These are phyloP conservation scores for Darevskia nairensis DNA, from an alignment of 2,797 vertebrate genomes.

Conservation along the genomic window DNA sequence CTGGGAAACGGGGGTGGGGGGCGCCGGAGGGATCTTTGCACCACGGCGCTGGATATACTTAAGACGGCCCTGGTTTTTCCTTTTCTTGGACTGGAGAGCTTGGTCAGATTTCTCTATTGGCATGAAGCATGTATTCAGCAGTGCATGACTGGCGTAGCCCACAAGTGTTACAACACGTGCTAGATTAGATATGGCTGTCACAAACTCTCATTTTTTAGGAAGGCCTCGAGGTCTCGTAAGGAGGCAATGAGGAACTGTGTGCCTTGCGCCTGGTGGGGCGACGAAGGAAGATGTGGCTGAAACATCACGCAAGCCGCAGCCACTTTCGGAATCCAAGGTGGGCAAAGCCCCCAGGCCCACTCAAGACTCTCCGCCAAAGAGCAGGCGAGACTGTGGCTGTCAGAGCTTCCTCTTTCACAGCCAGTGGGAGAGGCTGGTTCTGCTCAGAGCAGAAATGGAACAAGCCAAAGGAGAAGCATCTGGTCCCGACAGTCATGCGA, in stretches of 20 bases:
- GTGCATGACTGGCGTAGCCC: neutral
- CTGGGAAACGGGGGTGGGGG: too few species aligned
- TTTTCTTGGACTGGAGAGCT: too few species aligned
- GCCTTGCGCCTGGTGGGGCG: neutral
- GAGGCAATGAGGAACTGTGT: neutral
- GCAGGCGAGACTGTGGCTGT: neutral
- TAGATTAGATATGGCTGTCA: neutral
- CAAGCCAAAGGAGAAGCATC: neutral
- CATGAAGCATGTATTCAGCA: too few species aligned
- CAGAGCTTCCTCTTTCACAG: neutral
- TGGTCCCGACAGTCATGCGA: neutral
- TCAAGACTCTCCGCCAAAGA: neutral
- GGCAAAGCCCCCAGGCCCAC: neutral
- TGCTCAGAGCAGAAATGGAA: neutral
- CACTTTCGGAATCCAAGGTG: neutral
- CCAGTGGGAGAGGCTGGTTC: neutral
- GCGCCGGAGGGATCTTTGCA: too few species aligned
- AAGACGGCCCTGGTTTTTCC: too few species aligned
- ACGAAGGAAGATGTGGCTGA: neutral
- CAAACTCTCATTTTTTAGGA: neutral
- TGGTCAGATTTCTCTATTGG: too few species aligned
- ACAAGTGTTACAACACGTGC: neutral
- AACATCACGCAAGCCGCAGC: neutral
- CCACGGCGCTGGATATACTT: accelerated
- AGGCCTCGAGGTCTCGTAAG: neutral